A percentile compares a stretch with the other conserved stretches of the same genome.
phyloP scores from a whole-genome alignment of 2,113 vertebrate species.

The Loxodonta africana region DNA sequence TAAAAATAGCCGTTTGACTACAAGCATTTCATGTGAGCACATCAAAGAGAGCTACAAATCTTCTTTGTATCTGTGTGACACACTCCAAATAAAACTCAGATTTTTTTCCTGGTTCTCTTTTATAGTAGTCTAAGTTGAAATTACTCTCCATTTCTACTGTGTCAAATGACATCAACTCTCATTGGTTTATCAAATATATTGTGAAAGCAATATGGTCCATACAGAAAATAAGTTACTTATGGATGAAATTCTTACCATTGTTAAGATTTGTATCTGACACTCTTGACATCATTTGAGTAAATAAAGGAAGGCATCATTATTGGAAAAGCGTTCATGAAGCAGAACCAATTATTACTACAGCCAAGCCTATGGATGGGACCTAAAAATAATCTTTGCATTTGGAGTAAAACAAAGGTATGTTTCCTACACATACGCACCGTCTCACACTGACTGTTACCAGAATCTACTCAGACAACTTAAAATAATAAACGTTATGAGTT shows the following conservation, averaged over 20 bases:
- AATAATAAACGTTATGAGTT: constrained; percentile 52
- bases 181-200: constrained; percentile 42
- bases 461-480: constrained; percentile 56
- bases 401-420: constrained; percentile 14
- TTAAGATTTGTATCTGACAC: not conserved
- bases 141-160: not conserved
- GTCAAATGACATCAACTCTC: constrained; percentile 6
- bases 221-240: constrained; percentile 23
- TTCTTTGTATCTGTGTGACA: constrained; percentile 72
- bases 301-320: not conserved
- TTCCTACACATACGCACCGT: not conserved
- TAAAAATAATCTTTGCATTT: constrained; percentile 46
- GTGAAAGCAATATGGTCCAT: not conserved
- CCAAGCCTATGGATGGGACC: not conserved
- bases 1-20: constrained; percentile 84
- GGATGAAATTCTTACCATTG: not conserved
- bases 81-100: constrained; percentile 80
- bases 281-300: not conserved
- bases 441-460: not conserved
- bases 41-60: constrained; percentile 83
- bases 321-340: not conserved
- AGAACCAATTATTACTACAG: not conserved
- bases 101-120: constrained; percentile 73
- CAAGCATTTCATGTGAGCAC: constrained; percentile 78
- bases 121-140: constrained; percentile 54